Conservation (phyloP, 2,888 invertebrate genomes). For the Sinotaia quadrata region DNA sequence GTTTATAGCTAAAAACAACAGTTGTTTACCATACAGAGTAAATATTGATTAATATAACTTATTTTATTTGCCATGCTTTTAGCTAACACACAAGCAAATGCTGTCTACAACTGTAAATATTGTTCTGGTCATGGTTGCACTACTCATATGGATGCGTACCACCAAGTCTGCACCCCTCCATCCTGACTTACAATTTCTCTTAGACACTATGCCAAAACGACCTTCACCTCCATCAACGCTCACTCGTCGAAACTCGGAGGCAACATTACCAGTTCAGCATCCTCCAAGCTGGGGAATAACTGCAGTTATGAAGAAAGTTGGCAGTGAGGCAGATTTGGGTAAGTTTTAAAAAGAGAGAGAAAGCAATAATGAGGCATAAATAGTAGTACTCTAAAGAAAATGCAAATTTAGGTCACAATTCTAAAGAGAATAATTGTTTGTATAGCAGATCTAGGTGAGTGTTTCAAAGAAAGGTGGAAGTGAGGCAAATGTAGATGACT, state of each 20-base stretch:
- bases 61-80: no score
- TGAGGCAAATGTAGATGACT: no score
- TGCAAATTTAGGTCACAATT: no score
- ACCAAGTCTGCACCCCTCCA: conserved; percentile 22
- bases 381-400: no score
- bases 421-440: no score
- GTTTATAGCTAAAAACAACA: no score
- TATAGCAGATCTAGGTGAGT: no score
- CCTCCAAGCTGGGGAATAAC: background rate
- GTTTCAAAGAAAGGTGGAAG: no score
- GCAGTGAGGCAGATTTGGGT: conserved; percentile 18
- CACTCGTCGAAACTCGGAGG: conserved; percentile 20
- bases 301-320: conserved; percentile 7
- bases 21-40: no score
- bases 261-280: background rate
- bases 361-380: no score
- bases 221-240: conserved; percentile 5
- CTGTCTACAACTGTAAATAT: conserved; percentile 15
- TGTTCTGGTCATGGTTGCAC: background rate
- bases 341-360: background rate
- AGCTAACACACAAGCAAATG: conserved; percentile 23
- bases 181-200: conserved; percentile 33
- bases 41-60: no score
- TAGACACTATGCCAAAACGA: conserved; percentile 36
- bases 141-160: conserved; percentile 9